phyloP scores from a whole-genome alignment of 2,797 vertebrate species.

The Tangara arthus region DNA sequence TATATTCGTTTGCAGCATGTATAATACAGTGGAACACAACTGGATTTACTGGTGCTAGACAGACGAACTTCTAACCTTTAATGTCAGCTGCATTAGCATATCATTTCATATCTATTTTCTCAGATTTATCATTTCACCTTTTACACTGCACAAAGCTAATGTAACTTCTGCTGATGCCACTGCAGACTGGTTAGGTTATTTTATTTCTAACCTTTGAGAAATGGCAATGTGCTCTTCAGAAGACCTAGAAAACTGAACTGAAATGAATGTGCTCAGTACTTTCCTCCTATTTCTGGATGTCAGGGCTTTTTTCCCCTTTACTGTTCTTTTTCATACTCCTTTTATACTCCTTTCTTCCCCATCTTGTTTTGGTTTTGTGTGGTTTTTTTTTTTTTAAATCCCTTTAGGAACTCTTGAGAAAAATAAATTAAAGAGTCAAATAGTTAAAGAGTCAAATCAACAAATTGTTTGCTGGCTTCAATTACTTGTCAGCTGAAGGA shows the following conservation, averaged over 20 bases:
- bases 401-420: not conserved
- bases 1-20: constrained; percentile 39
- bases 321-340: not conserved
- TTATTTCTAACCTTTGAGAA: constrained; percentile 69
- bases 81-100: constrained; percentile 67
- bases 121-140: constrained; percentile 70
- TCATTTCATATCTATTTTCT: constrained; percentile 68
- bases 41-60: constrained; percentile 64
- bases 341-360: not conserved
- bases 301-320: rapidly evolving
- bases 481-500: not conserved
- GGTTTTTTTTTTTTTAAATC: not conserved
- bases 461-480: not conserved
- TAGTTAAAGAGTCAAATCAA: not conserved
- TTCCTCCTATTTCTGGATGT: not conserved
- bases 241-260: constrained; percentile 54
- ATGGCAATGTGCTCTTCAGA: constrained; percentile 65
- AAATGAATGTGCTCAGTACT: constrained; percentile 28
- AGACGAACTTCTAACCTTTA: constrained; percentile 60
- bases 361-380: rapidly evolving
- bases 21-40: constrained; percentile 50
- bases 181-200: constrained; percentile 59
- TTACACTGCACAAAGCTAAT: constrained; percentile 63
- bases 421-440: not conserved
- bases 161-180: constrained; percentile 64